A percentile compares a stretch with the other conserved stretches of the same genome.
These are phyloP conservation scores for Cygnus atratus DNA, from an alignment of 2,113 vertebrate genomes.

Conservation along the genomic window DNA sequence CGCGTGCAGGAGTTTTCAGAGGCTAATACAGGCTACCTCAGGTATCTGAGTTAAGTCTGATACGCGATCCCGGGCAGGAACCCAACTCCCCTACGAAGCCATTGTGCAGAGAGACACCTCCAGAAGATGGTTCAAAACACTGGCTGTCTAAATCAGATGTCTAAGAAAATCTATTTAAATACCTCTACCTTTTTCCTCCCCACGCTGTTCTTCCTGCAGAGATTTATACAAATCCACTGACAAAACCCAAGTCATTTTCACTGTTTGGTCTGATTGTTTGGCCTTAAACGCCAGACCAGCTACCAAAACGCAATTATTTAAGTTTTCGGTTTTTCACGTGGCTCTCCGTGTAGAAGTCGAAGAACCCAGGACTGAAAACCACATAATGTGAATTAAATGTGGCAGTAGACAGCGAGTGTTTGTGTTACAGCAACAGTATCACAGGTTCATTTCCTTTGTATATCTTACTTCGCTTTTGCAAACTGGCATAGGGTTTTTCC, in stretches of 20 bases:
- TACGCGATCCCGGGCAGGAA: background rate
- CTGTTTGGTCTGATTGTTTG: background rate
- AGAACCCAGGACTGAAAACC: slow-evolving; percentile 10
- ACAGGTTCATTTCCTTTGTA: slow-evolving; percentile 73
- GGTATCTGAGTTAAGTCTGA: background rate
- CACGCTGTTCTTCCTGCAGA: background rate
- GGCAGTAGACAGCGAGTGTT: slow-evolving; percentile 19
- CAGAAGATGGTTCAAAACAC: background rate
- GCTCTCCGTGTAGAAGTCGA: background rate
- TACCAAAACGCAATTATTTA: background rate
- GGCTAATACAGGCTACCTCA: background rate
- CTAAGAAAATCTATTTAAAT: background rate
- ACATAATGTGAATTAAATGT: slow-evolving; percentile 59
- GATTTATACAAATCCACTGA: background rate
- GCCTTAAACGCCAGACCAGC: background rate
- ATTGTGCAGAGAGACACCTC: background rate
- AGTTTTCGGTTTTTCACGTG: slow-evolving; percentile 7
- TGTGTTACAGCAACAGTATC: slow-evolving; percentile 54
- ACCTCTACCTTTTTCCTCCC: background rate
- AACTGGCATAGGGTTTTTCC: slow-evolving; percentile 24
- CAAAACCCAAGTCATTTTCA: background rate
- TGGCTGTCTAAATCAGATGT: background rate
- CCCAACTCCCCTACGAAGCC: background rate
- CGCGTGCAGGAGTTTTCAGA: rapidly evolving
- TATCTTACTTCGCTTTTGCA: slow-evolving; percentile 59